phyloP scores from a whole-genome alignment of 2,888 invertebrate genomes.

The Eristalis arbustorum region DNA sequence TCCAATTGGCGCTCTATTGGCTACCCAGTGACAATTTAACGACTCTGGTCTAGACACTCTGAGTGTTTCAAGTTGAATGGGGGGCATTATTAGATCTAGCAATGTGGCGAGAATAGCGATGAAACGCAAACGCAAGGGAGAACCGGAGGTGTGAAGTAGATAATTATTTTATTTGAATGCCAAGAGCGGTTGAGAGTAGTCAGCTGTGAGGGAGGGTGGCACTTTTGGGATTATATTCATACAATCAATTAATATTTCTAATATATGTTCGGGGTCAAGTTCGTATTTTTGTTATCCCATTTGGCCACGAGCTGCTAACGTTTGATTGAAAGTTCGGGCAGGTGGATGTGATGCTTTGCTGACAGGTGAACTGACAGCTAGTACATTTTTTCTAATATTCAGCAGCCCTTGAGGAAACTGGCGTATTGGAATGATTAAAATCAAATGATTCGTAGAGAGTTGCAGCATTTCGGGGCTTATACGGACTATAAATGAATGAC shows the following conservation, averaged over 20 bases:
- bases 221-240: neutral
- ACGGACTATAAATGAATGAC: neutral
- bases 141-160: neutral
- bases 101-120: neutral
- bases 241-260: neutral
- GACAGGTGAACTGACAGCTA: neutral
- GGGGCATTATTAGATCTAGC: neutral
- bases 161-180: neutral
- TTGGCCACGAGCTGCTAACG: neutral
- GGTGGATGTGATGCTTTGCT: neutral
- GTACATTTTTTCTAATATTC: neutral
- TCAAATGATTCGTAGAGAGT: neutral
- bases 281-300: neutral
- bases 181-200: neutral
- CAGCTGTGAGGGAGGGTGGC: neutral
- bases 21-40: neutral
- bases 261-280: neutral
- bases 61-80: neutral
- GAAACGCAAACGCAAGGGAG: neutral
- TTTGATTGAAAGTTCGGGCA: neutral
- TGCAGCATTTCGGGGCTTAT: neutral
- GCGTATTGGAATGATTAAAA: neutral
- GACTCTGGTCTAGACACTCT: slow-evolving; percentile 4
- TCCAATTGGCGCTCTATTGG: neutral
- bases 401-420: neutral